Evolutionary conservation across 53 echinoderm and acorn worm species (phyloP).

Genomic region (Holothuria scabra): DNA sequence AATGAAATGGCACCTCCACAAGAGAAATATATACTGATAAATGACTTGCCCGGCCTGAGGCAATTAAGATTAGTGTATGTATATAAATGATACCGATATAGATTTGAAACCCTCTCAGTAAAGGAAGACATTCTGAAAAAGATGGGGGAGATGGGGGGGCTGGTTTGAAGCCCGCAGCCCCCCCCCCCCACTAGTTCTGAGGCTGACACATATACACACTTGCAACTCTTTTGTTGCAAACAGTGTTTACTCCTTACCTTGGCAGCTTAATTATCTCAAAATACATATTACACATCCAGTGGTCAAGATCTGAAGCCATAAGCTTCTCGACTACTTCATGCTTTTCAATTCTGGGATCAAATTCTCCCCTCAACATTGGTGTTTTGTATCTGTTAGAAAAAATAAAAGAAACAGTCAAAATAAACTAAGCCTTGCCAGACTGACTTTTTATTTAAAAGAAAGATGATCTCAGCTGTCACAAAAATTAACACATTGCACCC

Average conservation of each 20-base stretch:
- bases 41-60: no score
- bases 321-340: conserved; percentile 88
- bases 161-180: no score
- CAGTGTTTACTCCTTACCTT: conserved; percentile 54
- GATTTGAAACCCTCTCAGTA: no score
- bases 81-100: no score
- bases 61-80: no score
- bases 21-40: no score
- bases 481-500: no score
- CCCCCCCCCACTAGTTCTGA: no score
- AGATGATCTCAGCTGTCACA: no score
- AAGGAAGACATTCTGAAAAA: no score
- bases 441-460: neutral
- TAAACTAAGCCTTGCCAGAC: neutral
- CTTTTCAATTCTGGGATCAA: conserved; percentile 85
- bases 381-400: conserved; percentile 80
- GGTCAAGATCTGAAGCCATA: conserved; percentile 95
- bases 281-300: conserved; percentile 97
- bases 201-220: neutral
- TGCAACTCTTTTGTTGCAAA: neutral
- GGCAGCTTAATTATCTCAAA: conserved; percentile 95
- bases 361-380: conserved; percentile 95
- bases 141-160: no score
- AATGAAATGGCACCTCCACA: no score
- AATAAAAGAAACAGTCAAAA: neutral